Base-by-base conservation (phyloP, 2,888 invertebrate genomes). In the Ennomos erosarius region DNA sequence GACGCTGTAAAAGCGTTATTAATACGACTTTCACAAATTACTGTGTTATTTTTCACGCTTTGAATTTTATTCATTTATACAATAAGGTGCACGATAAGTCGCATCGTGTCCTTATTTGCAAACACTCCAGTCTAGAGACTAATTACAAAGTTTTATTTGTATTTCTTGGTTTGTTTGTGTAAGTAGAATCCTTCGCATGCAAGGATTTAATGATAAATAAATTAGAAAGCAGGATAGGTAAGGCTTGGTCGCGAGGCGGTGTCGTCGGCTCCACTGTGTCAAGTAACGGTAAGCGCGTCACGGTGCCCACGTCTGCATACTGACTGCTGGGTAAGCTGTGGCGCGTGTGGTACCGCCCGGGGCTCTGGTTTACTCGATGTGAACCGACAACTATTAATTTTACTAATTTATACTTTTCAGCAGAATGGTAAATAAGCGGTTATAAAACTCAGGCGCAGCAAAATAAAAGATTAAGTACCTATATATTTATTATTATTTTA, bases 251-350 rank as follows among this genome's bases (percentile, higher is more conserved):
- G 55, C 11, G 42, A 16, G 40, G 36, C 47, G 40, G 48, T 37
- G 38, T 56, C 69, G 58, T 58, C 65, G 62, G 46, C 57, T 47
- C 52, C 62, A 88, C 81, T 90, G 80, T 89, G 90, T 85, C 90
- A 76, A 66, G 56, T 90, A 90, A 89, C 90, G 90, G 90, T 76
- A 82, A 64, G 46, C 55, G 70, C 82, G 84, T 78, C 79, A 79
- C 78, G 76, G 69, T 69, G 55, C 50, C 58, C 47, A 48, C 42
- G 13, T 9, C 45, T 35, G n/a, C n/a, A 3, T 26, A 47, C 42
- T 47, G 10, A 55, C 47, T 57, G 51, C 35, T 43, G 11, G 42
- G 10, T 57, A 48, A 36, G 3, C 51, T 55, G 74, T 67, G 69
- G 73, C 72, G 67, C 60, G 61, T 62, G 64, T 66, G 48, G 50